Evolutionary conservation across 2,888 invertebrate species (phyloP).

Genomic region (Chloromyia formosa): DNA sequence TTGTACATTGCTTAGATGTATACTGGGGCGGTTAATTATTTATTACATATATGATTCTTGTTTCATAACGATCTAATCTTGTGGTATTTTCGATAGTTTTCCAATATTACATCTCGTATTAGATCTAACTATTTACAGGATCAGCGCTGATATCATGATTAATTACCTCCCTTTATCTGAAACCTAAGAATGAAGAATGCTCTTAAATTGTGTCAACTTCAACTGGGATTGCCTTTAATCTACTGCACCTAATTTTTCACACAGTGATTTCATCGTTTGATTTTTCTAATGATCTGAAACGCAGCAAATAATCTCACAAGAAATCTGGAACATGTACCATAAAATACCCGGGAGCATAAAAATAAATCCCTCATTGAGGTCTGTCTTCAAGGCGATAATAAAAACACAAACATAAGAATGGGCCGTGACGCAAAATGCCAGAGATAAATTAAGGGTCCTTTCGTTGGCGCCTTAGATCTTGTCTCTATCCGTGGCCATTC

Average conservation of each 20-base stretch:
- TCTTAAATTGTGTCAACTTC: constrained; percentile 1
- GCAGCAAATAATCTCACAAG: constrained; percentile 11
- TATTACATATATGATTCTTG: too few species aligned
- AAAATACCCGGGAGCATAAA: constrained; percentile 25
- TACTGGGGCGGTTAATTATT: constrained; percentile 1
- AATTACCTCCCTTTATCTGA: background rate
- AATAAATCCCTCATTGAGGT: constrained; percentile 18
- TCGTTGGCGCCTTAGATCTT: constrained; percentile 49
- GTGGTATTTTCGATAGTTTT: too few species aligned
- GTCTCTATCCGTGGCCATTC: constrained; percentile 43
- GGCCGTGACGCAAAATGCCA: constrained; percentile 45
- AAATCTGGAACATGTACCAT: constrained; percentile 27
- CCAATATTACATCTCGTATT: too few species aligned
- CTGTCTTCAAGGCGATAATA: constrained; percentile 24
- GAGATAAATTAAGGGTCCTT: constrained; percentile 51
- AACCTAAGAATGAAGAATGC: constrained; percentile 1
- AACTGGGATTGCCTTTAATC: background rate
- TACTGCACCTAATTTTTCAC: background rate
- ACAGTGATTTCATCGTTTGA: background rate
- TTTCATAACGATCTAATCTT: too few species aligned
- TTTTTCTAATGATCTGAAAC: constrained; percentile 14
- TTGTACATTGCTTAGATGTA: too few species aligned
- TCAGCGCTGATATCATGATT: background rate
- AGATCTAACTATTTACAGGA: too few species aligned
- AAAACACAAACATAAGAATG: constrained; percentile 45